Conservation (phyloP, 2,797 vertebrate genomes). For the Spinus olivaceus region DNA sequence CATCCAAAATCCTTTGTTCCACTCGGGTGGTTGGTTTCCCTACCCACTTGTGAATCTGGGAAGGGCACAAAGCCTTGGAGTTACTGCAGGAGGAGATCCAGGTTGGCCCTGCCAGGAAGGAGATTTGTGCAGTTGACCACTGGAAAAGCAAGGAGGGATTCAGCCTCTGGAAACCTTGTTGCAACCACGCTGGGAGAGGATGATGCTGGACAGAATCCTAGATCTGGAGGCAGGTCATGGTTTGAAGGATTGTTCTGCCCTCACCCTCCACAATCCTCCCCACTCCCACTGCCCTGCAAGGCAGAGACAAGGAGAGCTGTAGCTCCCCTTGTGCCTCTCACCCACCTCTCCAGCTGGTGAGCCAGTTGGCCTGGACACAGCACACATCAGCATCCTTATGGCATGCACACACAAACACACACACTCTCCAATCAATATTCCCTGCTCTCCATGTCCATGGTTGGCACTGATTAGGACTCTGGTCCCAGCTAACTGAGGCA, state of each 20-base stretch:
- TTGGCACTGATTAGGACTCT: neutral
- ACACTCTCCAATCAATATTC: neutral
- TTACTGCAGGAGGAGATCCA: neutral
- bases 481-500: neutral
- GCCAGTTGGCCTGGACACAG: neutral
- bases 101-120: neutral
- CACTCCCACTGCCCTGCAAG: neutral
- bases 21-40: neutral
- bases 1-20: neutral
- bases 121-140: neutral
- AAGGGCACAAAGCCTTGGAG: neutral
- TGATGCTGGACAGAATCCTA: neutral
- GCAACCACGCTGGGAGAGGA: neutral
- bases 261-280: rapidly evolving
- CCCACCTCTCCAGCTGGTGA: neutral
- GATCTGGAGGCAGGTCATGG: neutral
- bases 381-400: neutral
- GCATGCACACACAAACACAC: neutral
- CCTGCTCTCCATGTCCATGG: neutral
- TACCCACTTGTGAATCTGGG: neutral
- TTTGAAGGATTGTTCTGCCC: neutral
- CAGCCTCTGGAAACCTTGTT: neutral
- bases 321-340: neutral
- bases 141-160: neutral
- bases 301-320: neutral